A percentile compares a stretch with the other conserved stretches of the same genome.
Evolutionary conservation across 2,797 vertebrate genomes (phyloP).

Genomic region (Artibeus lituratus): DNA sequence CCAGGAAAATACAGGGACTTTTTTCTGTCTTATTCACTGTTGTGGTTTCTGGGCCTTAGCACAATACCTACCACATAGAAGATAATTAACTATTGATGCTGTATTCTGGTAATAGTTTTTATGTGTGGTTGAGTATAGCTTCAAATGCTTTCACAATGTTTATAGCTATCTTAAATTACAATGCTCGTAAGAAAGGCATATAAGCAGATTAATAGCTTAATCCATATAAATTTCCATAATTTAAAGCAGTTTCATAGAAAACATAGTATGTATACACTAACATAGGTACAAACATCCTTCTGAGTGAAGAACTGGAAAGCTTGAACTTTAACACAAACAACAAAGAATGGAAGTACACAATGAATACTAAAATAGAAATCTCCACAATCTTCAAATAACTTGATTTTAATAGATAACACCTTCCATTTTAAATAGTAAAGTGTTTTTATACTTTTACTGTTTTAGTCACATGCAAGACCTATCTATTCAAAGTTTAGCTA

Average conservation of each 20-base stretch:
- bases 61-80: not conserved
- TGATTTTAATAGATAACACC: not conserved
- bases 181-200: not conserved
- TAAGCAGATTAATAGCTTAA: conserved; percentile 21
- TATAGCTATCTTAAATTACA: conserved; percentile 3
- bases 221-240: conserved; percentile 15
- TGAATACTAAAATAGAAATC: conserved; percentile 32
- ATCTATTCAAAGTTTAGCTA: conserved; percentile 21
- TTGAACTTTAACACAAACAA: conserved; percentile 8
- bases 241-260: conserved; percentile 25
- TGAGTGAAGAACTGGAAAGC: conserved; percentile 9
- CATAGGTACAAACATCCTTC: not conserved
- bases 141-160: not conserved
- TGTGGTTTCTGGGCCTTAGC: not conserved
- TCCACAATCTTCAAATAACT: conserved; percentile 13
- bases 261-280: not conserved
- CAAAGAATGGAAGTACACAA: conserved; percentile 10
- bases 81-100: not conserved
- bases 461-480: conserved; percentile 16
- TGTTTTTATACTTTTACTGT: conserved; percentile 33
- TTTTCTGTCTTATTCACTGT: not conserved
- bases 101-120: not conserved
- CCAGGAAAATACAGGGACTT: not conserved
- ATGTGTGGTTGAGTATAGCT: not conserved
- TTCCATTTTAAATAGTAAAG: conserved; percentile 32